Conservation (phyloP, 2,888 invertebrate genomes). For the Luffia ferchaultella region DNA sequence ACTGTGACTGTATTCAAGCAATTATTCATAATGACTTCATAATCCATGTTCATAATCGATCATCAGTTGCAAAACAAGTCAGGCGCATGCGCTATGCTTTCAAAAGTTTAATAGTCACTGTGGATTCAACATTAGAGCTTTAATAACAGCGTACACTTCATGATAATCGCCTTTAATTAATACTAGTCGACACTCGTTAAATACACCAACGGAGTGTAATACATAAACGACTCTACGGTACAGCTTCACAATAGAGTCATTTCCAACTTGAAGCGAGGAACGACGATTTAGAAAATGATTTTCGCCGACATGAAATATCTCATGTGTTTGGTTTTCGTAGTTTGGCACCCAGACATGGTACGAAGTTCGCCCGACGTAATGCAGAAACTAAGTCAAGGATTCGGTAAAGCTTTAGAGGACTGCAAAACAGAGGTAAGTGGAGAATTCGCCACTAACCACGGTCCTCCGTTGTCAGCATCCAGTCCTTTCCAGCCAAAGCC, state of each 20-base stretch:
- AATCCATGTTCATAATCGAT: no score
- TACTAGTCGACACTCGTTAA: neutral
- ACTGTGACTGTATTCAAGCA: no score
- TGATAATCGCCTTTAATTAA: neutral
- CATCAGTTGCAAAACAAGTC: no score
- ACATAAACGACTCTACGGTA: neutral
- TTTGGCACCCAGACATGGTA: constrained; percentile 2
- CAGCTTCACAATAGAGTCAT: neutral
- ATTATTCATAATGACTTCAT: no score
- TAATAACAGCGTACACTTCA: neutral
- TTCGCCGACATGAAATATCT: constrained; percentile 5
- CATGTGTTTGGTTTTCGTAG: constrained; percentile 1
- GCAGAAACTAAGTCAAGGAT: constrained; percentile 16
- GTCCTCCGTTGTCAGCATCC: no score
- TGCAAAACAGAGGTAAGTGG: constrained; percentile 33
- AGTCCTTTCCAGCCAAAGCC: no score
- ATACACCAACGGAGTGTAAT: neutral
- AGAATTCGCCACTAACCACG: no score
- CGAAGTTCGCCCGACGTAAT: constrained; percentile 17
- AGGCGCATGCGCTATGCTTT: no score
- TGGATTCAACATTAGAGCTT: neutral
- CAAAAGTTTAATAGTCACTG: neutral
- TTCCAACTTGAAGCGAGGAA: constrained; percentile 21
- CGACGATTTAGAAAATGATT: neutral
- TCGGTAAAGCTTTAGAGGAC: constrained; percentile 23